Evolutionary conservation across 2,888 invertebrate genomes (phyloP).

Genomic region (Anagyrus pseudococci): DNA sequence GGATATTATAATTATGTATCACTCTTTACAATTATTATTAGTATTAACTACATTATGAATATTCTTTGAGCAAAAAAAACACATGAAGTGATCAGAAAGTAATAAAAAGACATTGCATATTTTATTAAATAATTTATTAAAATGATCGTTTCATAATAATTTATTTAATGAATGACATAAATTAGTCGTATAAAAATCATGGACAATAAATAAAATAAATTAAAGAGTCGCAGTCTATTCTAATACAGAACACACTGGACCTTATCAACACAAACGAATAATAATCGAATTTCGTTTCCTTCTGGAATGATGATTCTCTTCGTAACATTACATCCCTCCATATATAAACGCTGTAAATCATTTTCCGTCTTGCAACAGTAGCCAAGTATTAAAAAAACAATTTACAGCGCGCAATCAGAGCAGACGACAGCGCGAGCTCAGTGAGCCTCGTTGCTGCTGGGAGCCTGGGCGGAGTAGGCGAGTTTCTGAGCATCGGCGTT

Average conservation of each 20-base stretch:
- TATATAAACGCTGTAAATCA: not conserved
- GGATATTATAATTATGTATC: too few relatives aligned
- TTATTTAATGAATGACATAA: slow-evolving; percentile 45
- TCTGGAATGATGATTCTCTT: too few relatives aligned
- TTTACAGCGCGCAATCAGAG: not conserved
- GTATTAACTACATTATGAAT: too few relatives aligned
- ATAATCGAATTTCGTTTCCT: too few relatives aligned
- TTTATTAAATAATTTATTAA: slow-evolving; percentile 24
- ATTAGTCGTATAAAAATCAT: slow-evolving; percentile 37
- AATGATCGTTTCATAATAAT: slow-evolving; percentile 22
- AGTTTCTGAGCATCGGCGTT: slow-evolving; percentile 72
- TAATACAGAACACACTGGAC: not conserved
- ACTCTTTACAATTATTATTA: too few relatives aligned
- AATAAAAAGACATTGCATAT: slow-evolving; percentile 6
- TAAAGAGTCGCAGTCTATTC: slow-evolving; percentile 43
- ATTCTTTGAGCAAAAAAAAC: too few relatives aligned
- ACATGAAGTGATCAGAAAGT: not conserved
- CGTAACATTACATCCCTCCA: not conserved
- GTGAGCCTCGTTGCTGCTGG: slow-evolving; percentile 43
- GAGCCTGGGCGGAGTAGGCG: slow-evolving; percentile 74
- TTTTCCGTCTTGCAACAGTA: not conserved
- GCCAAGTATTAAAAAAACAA: not conserved
- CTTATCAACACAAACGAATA: too few relatives aligned
- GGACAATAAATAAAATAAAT: slow-evolving; percentile 5
- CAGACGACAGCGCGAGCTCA: slow-evolving; percentile 2